Base-by-base conservation (phyloP, 2,888 invertebrate species). In the Eristalis pertinax region DNA sequence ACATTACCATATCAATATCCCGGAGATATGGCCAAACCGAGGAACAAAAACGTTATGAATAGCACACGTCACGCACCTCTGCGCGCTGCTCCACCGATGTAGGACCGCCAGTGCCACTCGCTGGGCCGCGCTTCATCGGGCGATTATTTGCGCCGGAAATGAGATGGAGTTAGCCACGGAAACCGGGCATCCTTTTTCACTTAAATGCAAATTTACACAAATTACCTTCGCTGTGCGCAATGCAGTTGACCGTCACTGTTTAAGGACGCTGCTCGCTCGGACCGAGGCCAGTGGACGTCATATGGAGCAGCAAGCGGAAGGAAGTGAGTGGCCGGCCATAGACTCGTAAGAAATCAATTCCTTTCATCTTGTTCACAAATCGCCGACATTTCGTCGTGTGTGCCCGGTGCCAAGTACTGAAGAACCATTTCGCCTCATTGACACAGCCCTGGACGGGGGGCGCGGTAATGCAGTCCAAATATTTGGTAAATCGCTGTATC, bases 381-480 rank as follows among this genome's bases (percentile, higher is more conserved):
- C 64, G 68, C 68, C 69, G 73, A 74, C 83, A 22, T 32, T 10
- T 32, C 32, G 77, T 68, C 63, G 68, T 8, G 19, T 19, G 50
- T 50, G 50, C 19, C n/a, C 19, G 19, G 50, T 50, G 50, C 50
- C 50, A 50, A 50, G 19, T 19, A 19, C 50, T 50, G 19, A 43
- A 43, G 3, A 43, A 50, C 5, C 50, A 50, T 43, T n/a, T 7
- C 13, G 26, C 15, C 32, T n/a, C 24, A 67, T 73, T 60, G 60
- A 62, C 74, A 38, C 75, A 70, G 74, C 38, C 70, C 69, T 60
- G 65, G 32, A 8, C 8, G 8, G 8, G 74, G 67, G 29, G 50
- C 38, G 13, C 29, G 63, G 75, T 50, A 75, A 72, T 70, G 79
- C 75, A 84, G 75, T 80, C 38, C 75, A 80, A 76, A 80, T 80